Percentiles rank a stretch among this genome's conserved stretches.
phyloP scores from a whole-genome alignment of 2,797 vertebrate species.

The Poeciliopsis paucimaculata region DNA sequence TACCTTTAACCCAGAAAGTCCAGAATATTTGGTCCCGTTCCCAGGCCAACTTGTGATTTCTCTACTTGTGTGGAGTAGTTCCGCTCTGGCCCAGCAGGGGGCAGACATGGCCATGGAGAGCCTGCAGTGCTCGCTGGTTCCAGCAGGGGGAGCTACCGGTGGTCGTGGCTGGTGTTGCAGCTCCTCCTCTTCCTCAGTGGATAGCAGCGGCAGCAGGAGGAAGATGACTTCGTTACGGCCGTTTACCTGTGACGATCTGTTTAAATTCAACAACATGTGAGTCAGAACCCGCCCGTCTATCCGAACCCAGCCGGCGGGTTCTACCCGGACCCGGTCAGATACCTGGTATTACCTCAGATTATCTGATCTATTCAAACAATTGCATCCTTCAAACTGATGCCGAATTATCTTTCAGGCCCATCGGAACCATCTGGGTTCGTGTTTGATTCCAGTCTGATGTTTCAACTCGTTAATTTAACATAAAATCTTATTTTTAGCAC shows the following conservation, averaged over 20 bases:
- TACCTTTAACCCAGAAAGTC: no score
- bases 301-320: neutral
- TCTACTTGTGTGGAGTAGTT: neutral
- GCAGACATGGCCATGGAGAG: neutral
- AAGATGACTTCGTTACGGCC: slow-evolving; percentile 89
- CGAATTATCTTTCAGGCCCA: neutral
- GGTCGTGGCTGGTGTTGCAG: neutral
- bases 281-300: slow-evolving; percentile 42
- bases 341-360: neutral
- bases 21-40: no score
- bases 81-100: neutral
- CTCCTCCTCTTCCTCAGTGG: neutral
- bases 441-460: neutral
- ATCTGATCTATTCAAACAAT: neutral
- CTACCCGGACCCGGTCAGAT: neutral
- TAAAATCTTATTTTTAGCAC: neutral
- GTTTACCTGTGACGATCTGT: slow-evolving; percentile 92
- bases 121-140: neutral
- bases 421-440: neutral
- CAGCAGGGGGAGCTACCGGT: slow-evolving; percentile 32
- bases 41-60: no score
- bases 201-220: slow-evolving; percentile 19
- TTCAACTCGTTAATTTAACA: neutral
- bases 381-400: neutral
- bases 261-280: slow-evolving; percentile 96